Conservation (phyloP, 2,113 vertebrate species). For the Lagenorhynchus albirostris region DNA sequence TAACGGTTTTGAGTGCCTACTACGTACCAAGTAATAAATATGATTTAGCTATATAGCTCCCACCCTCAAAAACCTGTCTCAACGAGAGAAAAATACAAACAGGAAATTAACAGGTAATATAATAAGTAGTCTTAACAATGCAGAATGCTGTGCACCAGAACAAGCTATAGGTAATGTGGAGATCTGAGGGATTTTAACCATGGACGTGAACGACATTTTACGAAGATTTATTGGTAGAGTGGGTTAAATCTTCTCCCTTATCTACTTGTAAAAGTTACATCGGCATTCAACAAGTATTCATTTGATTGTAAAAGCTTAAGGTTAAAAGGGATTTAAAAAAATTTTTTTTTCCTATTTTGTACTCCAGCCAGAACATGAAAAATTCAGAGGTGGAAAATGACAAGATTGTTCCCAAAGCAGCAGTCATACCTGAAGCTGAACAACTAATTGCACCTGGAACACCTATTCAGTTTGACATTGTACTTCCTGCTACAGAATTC, state of each 20-base stretch:
- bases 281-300: neutral
- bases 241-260: neutral
- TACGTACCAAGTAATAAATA: neutral
- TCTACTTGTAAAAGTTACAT: neutral
- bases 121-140: too few relatives aligned
- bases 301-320: neutral
- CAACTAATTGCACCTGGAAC: conserved; percentile 95
- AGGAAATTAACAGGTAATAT: rapidly evolving
- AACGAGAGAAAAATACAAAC: neutral
- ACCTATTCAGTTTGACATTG: conserved; percentile 97
- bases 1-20: neutral
- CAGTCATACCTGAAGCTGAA: conserved; percentile 78
- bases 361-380: conserved; percentile 78
- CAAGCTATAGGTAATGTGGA: rapidly evolving
- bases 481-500: conserved; percentile 94
- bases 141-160: neutral
- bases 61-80: neutral
- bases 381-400: conserved; percentile 67
- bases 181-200: neutral
- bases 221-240: neutral
- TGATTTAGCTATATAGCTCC: neutral
- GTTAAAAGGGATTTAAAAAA: neutral
- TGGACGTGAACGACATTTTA: neutral
- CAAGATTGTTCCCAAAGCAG: conserved; percentile 72
- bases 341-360: neutral